A percentile compares a stretch with the other conserved stretches of the same genome.
These are phyloP conservation scores for Idaea aversata DNA, from an alignment of 2,888 invertebrate species.

Conservation along the genomic window DNA sequence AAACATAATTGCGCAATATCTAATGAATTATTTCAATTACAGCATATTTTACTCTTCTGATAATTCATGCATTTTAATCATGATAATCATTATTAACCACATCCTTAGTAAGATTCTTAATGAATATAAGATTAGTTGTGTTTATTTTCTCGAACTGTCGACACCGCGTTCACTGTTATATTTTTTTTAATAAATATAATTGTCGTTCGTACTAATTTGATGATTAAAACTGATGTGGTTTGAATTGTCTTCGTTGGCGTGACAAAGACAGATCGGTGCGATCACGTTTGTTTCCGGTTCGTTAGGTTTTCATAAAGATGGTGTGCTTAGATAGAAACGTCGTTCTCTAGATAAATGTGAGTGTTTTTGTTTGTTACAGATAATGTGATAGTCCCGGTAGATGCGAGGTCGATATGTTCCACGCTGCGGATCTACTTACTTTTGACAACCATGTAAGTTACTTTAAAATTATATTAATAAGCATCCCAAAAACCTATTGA, in stretches of 20 bases:
- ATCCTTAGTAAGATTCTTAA: constrained; percentile 25
- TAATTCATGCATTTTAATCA: constrained; percentile 12
- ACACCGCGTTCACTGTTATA: not conserved
- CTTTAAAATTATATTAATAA: constrained; percentile 7
- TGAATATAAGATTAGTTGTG: not conserved
- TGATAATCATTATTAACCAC: constrained; percentile 18
- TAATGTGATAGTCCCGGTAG: constrained; percentile 26
- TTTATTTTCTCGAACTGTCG: not conserved
- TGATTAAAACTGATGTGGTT: not conserved
- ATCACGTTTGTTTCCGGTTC: not conserved
- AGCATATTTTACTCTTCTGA: constrained; percentile 12
- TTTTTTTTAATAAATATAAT: not conserved
- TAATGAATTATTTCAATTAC: constrained; percentile 18
- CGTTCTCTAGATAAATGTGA: constrained; percentile 5
- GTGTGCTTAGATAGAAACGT: not conserved
- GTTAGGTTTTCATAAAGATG: constrained; percentile 3
- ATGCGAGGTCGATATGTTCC: constrained; percentile 31
- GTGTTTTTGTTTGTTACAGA: constrained; percentile 38
- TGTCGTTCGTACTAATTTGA: not conserved
- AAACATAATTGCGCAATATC: constrained; percentile 12
- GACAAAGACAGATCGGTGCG: not conserved
- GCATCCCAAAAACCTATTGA: not conserved
- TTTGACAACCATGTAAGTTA: constrained; percentile 34
- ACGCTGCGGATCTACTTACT: constrained; percentile 20
- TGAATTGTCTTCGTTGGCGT: not conserved